Percentiles rank a stretch among this genome's conserved stretches.
Evolutionary conservation across 2,113 vertebrate genomes (phyloP).

Genomic region (Bos taurus): DNA sequence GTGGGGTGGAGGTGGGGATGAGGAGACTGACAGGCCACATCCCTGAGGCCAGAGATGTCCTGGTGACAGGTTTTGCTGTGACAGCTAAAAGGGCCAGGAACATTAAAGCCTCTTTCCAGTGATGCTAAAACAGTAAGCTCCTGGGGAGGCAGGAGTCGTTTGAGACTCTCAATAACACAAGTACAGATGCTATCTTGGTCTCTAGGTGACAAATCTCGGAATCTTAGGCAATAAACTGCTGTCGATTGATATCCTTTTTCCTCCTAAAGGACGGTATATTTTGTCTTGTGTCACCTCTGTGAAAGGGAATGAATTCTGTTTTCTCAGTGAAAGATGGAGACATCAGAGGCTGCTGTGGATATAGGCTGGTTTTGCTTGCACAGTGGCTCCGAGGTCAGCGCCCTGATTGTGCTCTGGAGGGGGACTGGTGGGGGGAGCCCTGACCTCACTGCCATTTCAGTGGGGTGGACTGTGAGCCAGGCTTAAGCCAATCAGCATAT

Average conservation of each 20-base stretch:
- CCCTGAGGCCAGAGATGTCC: background rate
- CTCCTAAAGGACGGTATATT: background rate
- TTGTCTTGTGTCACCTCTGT: background rate
- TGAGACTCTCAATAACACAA: background rate
- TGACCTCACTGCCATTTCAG: background rate
- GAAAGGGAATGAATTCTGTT: background rate
- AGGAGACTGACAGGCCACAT: background rate
- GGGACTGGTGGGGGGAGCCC: background rate
- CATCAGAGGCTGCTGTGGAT: background rate
- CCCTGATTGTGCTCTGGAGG: fast-evolving
- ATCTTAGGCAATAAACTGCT: background rate
- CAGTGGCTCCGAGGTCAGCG: background rate
- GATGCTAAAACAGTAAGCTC: background rate
- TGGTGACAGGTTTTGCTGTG: background rate
- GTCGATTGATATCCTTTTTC: background rate
- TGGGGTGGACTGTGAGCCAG: background rate
- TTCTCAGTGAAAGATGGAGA: background rate
- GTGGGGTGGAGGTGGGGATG: background rate
- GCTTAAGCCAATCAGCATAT: background rate
- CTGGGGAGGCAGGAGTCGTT: background rate
- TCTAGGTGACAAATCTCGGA: background rate
- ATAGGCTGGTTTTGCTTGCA: too few species aligned
- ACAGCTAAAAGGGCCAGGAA: background rate
- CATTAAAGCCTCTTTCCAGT: background rate
- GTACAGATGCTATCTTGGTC: background rate